A percentile compares a stretch with the other conserved stretches of the same genome.
These are phyloP conservation scores for Steatornis caripensis DNA, from an alignment of 2,113 vertebrate species.

Conservation along the genomic window DNA sequence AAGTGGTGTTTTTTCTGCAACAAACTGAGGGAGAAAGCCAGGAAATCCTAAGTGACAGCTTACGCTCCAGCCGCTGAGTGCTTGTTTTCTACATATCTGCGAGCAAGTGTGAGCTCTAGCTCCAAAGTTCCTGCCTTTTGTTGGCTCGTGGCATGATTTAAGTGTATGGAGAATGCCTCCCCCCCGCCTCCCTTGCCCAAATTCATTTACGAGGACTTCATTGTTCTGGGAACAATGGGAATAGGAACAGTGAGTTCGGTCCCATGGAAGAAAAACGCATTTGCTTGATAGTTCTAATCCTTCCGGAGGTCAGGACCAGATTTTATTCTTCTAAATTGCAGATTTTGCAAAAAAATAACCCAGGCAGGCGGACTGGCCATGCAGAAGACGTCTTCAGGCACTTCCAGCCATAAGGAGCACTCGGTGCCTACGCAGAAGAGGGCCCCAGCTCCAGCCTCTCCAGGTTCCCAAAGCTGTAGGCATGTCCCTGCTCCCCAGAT, in stretches of 20 bases:
- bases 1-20: constrained; percentile 36
- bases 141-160: constrained; percentile 36
- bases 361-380: neutral
- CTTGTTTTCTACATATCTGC: constrained; percentile 40
- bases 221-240: constrained; percentile 67
- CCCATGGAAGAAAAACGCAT: constrained; percentile 62
- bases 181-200: neutral
- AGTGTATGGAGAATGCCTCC: constrained; percentile 30
- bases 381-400: neutral
- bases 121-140: constrained; percentile 62
- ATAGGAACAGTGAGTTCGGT: constrained; percentile 56
- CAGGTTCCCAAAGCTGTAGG: rapidly evolving
- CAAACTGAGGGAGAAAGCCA: constrained; percentile 27
- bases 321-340: constrained; percentile 53
- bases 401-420: neutral
- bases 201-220: constrained; percentile 35
- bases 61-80: neutral
- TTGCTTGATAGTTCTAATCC: constrained; percentile 54
- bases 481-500: neutral
- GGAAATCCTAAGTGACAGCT: constrained; percentile 54
- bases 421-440: rapidly evolving
- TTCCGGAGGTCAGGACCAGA: constrained; percentile 63
- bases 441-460: neutral
- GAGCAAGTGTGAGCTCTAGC: constrained; percentile 37
- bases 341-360: constrained; percentile 6